Evolutionary conservation across 2,113 vertebrate genomes (phyloP).

Genomic region (Microtus oregoni): DNA sequence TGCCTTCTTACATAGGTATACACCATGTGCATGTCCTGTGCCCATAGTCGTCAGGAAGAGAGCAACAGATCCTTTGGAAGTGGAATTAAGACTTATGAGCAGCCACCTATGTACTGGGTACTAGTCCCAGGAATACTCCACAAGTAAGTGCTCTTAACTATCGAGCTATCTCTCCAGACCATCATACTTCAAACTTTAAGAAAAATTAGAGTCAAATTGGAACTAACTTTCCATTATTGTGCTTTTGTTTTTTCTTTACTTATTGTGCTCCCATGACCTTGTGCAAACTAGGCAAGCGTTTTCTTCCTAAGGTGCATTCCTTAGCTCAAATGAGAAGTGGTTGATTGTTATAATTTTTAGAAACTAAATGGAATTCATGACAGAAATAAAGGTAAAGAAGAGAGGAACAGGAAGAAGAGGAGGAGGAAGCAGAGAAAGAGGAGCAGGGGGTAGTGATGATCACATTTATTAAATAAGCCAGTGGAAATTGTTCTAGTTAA

Average conservation of each 20-base stretch:
- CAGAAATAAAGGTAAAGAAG: not conserved
- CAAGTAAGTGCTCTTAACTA: not conserved
- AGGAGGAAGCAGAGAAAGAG: not conserved
- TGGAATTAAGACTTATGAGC: not conserved
- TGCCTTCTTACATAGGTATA: not conserved
- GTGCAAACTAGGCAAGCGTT: too few species aligned
- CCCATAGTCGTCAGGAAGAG: not conserved
- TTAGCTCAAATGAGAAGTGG: too few species aligned
- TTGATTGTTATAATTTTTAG: not conserved
- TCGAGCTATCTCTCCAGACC: accelerated
- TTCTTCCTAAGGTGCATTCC: not conserved
- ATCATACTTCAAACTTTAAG: not conserved
- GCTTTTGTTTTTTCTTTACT: not conserved
- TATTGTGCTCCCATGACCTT: not conserved
- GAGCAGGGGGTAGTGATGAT: not conserved
- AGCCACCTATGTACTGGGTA: not conserved
- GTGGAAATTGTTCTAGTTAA: not conserved
- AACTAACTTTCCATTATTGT: not conserved
- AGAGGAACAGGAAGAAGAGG: not conserved
- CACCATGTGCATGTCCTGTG: not conserved
- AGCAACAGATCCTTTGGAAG: not conserved
- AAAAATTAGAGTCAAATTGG: not conserved
- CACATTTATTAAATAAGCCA: not conserved
- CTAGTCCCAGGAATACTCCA: not conserved
- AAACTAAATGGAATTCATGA: not conserved